Base-by-base conservation (phyloP, 1,140 invertebrate species). In the Euglossa dilemma region DNA sequence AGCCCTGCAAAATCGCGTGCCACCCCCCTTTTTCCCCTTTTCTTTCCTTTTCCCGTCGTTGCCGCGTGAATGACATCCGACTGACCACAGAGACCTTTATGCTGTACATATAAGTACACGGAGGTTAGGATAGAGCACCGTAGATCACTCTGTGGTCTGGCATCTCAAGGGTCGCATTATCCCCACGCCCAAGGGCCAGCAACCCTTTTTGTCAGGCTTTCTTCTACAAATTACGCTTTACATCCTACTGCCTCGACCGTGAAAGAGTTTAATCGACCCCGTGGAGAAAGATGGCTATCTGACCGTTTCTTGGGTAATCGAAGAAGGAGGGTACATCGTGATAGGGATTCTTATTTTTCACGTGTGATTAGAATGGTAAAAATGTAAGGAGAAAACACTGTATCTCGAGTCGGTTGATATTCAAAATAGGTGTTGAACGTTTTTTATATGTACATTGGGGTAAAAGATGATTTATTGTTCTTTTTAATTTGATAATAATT, bases 101-200 rank as follows among this genome's bases (percentile, higher is more conserved):
- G 57, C 73, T 36, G 87, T 86, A 89, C 86, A 84, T 86, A 92
- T 92, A 92, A 92, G 90, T 88, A 90, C 86, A 91, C 87, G 84
- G 87, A 86, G 85, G 85, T 87, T 91, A 85, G 85, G 92, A 90
- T 91, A 90, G 88, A 87, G 84, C 63, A 87, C 83, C 89, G 92
- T 93, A 93, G 90, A 93, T 93, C 92, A 93, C 92, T 91, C 91
- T 89, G 87, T 69, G 90, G 91, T 91, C 89, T 89, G 87, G 90
- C 92, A 93, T 93, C 93, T 93, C 93, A 92, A 87, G 93, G 93
- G 93, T 93, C 92, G 85, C 90, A 93, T 93, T 93, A 93, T 90
- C 90, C 88, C 87, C 88, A 84, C 80, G 77, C 80, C 69, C 76
- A 56, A 64, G 66, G 76, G 83, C 79, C 61, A 86, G 69, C 87